Evolutionary conservation across 2,888 invertebrate species (phyloP).

Genomic region (Athalia rosae): DNA sequence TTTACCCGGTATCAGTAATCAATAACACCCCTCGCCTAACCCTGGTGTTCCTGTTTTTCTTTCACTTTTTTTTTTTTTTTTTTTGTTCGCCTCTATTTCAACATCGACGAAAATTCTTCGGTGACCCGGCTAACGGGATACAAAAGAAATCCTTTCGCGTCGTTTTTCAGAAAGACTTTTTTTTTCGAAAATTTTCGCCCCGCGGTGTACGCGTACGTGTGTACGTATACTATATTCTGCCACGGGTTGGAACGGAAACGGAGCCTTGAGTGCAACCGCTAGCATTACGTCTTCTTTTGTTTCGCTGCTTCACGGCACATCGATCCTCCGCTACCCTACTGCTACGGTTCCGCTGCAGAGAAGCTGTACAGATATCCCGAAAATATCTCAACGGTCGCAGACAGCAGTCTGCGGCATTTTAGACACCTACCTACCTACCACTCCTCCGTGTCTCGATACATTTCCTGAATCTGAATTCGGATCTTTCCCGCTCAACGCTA

Average conservation of each 20-base stretch:
- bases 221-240: too few relatives aligned
- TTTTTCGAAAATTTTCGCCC: conserved; percentile 5
- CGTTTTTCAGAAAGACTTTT: too few relatives aligned
- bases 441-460: too few relatives aligned
- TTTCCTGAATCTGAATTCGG: too few relatives aligned
- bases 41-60: not conserved
- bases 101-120: not conserved
- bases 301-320: conserved; percentile 21
- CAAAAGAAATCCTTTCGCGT: not conserved
- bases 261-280: conserved; percentile 29
- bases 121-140: not conserved
- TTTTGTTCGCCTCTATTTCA: not conserved
- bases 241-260: not conserved
- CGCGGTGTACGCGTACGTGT: not conserved
- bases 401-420: too few relatives aligned
- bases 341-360: not conserved
- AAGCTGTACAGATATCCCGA: not conserved
- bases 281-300: conserved; percentile 10
- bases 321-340: conserved; percentile 13
- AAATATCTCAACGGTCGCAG: too few relatives aligned
- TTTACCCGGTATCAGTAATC: conserved; percentile 38
- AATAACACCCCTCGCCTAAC: conserved; percentile 14
- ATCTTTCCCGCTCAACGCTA: too few relatives aligned
- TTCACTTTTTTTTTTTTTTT: not conserved
- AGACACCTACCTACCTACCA: too few relatives aligned